A percentile compares a stretch with the other conserved stretches of the same genome.
Evolutionary conservation across 2,797 vertebrate species (phyloP).

Genomic region (Molossus alvarezi): DNA sequence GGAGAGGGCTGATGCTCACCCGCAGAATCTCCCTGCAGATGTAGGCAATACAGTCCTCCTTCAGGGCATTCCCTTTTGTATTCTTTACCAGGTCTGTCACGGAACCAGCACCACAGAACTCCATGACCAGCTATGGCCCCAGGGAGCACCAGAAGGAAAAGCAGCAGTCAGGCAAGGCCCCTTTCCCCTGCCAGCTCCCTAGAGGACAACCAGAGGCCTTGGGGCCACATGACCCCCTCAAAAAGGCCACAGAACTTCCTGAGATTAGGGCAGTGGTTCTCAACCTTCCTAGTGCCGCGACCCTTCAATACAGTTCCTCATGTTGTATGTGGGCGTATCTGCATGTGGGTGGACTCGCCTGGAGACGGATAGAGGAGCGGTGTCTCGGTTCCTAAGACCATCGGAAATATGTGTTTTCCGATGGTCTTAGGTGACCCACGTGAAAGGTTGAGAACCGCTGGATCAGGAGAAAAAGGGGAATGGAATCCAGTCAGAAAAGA

Average conservation of each 20-base stretch:
- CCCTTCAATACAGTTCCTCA: no score
- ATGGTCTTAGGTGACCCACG: no score
- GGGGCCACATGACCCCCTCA: background rate
- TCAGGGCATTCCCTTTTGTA: conserved; percentile 96
- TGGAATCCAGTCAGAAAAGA: background rate
- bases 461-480: background rate
- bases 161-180: background rate
- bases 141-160: background rate
- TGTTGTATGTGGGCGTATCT: no score
- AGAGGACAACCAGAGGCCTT: background rate
- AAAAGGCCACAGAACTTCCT: background rate
- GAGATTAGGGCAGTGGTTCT: background rate
- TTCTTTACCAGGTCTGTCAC: conserved; percentile 97
- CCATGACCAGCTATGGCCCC: conserved; percentile 95
- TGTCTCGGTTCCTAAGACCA: no score
- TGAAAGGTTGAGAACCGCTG: no score
- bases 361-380: no score
- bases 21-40: conserved; percentile 97
- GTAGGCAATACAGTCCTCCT: conserved; percentile 97
- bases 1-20: conserved; percentile 87
- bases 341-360: no score
- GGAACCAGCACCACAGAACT: conserved; percentile 97
- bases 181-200: background rate
- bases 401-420: no score
- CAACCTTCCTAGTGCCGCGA: no score